phyloP scores from a whole-genome alignment of 2,113 vertebrate genomes.

The Boulengeromyrus knoepffleri region DNA sequence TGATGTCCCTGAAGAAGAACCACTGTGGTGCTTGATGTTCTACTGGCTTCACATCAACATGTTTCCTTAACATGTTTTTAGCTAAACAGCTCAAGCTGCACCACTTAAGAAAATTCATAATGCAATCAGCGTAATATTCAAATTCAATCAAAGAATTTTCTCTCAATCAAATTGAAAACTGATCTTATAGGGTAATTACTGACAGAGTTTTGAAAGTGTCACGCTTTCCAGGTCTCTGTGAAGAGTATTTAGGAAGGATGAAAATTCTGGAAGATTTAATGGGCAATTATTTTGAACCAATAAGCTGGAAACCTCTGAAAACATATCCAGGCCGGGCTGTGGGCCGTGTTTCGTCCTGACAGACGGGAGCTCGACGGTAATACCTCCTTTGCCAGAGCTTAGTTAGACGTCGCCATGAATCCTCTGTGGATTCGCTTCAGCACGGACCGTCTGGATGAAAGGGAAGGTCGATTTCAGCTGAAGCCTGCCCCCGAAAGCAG shows the following conservation, averaged over 20 bases:
- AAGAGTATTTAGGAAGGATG: not conserved
- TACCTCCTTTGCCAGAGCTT: not conserved
- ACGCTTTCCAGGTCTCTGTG: not conserved
- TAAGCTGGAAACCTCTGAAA: not conserved
- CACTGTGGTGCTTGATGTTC: not conserved
- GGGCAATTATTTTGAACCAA: not conserved
- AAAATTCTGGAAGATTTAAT: not conserved
- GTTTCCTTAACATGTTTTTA: not conserved
- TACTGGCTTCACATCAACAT: not conserved
- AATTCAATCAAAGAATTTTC: not conserved
- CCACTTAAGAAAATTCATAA: not conserved
- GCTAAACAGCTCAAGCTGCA: not conserved
- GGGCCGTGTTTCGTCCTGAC: not conserved
- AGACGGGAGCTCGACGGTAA: not conserved
- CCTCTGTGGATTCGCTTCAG: not conserved
- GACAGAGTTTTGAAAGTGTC: not conserved
- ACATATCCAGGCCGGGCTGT: not conserved
- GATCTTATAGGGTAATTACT: not conserved
- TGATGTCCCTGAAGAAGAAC: not conserved
- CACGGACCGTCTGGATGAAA: not conserved
- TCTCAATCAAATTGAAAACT: not conserved
- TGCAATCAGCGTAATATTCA: not conserved
- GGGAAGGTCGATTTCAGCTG: not conserved
- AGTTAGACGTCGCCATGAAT: not conserved
- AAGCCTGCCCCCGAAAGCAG: not conserved